A percentile compares a stretch with the other conserved stretches of the same genome.
These are phyloP conservation scores for Chiloscyllium plagiosum DNA, from an alignment of 2,113 vertebrate species.

Conservation along the genomic window DNA sequence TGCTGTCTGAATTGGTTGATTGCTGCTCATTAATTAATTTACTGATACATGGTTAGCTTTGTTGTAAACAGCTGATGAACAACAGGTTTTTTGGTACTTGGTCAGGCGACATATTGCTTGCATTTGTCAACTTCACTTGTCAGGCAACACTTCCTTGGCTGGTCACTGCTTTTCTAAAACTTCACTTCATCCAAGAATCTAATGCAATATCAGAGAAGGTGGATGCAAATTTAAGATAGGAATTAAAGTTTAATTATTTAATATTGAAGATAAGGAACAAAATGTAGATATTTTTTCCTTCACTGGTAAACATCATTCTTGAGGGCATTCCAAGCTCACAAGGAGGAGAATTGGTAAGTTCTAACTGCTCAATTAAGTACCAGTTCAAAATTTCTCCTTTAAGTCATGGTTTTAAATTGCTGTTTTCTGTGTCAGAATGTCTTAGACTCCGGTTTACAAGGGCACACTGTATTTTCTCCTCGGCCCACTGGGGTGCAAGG, in stretches of 20 bases:
- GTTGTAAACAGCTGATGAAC: not conserved
- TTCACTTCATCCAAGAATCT: not conserved
- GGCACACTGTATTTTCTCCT: not conserved
- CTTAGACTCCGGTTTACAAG: not conserved
- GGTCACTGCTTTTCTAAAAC: not conserved
- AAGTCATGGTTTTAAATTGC: not conserved
- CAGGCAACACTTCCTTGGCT: not conserved
- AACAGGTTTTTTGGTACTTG: not conserved
- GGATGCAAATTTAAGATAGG: not conserved
- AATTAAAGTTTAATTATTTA: not conserved
- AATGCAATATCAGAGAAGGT: not conserved
- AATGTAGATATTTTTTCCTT: slow-evolving; percentile 52
- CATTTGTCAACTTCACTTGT: not conserved
- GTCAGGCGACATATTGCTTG: not conserved
- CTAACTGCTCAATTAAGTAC: not conserved
- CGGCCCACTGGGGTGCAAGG: not conserved
- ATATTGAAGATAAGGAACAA: not conserved
- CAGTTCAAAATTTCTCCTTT: not conserved
- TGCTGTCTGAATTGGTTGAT: not conserved
- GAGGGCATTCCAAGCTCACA: slow-evolving; percentile 88
- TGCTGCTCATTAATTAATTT: not conserved
- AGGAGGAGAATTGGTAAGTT: slow-evolving; percentile 96
- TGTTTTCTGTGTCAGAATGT: not conserved
- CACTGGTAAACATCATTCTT: slow-evolving; percentile 75
- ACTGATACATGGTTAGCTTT: not conserved